These are phyloP conservation scores for Nycteola revayana DNA, from an alignment of 2,888 invertebrate genomes.

Conservation along the genomic window DNA sequence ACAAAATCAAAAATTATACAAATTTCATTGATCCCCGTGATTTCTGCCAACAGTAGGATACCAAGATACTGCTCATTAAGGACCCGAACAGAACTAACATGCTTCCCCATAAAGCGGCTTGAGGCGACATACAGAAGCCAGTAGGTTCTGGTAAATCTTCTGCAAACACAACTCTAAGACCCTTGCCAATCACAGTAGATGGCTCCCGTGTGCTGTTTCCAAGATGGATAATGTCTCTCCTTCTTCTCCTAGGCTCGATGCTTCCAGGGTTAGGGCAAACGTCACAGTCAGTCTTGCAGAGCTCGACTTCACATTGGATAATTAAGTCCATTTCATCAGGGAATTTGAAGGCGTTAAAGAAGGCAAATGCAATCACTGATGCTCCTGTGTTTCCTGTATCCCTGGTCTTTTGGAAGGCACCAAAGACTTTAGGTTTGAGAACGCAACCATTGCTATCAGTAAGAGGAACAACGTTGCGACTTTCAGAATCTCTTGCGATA, in stretches of 20 bases:
- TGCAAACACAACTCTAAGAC: slow-evolving; percentile 85
- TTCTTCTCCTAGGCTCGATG: slow-evolving; percentile 70
- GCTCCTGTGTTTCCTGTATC: slow-evolving; percentile 88
- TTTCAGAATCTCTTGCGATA: slow-evolving; percentile 86
- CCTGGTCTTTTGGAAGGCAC: slow-evolving; percentile 90
- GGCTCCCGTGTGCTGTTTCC: slow-evolving; percentile 80
- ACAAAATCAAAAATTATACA: slow-evolving; percentile 29
- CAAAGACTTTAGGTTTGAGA: slow-evolving; percentile 89
- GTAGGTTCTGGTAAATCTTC: slow-evolving; percentile 82
- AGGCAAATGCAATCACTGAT: slow-evolving; percentile 89
- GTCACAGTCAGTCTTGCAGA: slow-evolving; percentile 90
- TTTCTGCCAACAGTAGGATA: slow-evolving; percentile 69
- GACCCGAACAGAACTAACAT: slow-evolving; percentile 83
- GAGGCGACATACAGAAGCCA: slow-evolving; percentile 84
- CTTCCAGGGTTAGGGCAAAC: slow-evolving; percentile 86
- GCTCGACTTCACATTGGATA: slow-evolving; percentile 90
- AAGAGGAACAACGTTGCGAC: slow-evolving; percentile 84
- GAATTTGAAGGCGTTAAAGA: slow-evolving; percentile 92
- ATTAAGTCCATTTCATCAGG: slow-evolving; percentile 92
- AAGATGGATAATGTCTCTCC: slow-evolving; percentile 67
- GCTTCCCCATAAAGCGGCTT: slow-evolving; percentile 84
- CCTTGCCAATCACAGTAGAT: slow-evolving; percentile 84
- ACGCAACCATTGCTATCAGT: slow-evolving; percentile 90
- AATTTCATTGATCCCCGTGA: slow-evolving; percentile 59
- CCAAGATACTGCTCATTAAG: slow-evolving; percentile 73